Conservation (phyloP, 2,797 vertebrate genomes). For the Falco naumanni region DNA sequence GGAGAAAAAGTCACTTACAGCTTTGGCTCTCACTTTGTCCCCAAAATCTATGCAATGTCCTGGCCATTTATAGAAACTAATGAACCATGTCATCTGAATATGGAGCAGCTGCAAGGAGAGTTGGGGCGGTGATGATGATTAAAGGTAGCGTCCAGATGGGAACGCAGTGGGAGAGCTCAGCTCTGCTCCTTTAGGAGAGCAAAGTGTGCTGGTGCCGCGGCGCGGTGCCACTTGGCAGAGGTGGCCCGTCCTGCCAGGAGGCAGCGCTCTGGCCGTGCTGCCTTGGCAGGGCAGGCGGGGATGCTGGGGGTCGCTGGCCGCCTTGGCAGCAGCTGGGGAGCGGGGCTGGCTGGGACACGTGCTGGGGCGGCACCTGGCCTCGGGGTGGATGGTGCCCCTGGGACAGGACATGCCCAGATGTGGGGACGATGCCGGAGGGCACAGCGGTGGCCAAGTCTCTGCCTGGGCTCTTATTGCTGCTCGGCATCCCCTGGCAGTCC, state of each 20-base stretch:
- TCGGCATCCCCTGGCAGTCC: neutral
- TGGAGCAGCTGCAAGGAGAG: neutral
- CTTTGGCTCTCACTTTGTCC: neutral
- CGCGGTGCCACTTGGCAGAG: neutral
- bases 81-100: neutral
- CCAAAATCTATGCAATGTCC: neutral
- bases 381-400: accelerated
- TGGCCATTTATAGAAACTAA: conserved; percentile 10
- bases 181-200: neutral
- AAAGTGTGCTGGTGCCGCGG: accelerated
- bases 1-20: neutral
- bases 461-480: neutral
- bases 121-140: neutral
- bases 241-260: neutral
- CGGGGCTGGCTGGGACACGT: neutral
- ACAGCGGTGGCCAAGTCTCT: neutral
- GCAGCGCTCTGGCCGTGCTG: neutral
- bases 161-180: neutral
- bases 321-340: accelerated
- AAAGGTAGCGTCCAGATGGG: neutral
- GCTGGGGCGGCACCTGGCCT: neutral
- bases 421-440: neutral
- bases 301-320: neutral
- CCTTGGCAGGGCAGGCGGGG: neutral
- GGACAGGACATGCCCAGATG: accelerated